Conservation (phyloP, 2,797 vertebrate species). For the Geotrypetes seraphini region DNA sequence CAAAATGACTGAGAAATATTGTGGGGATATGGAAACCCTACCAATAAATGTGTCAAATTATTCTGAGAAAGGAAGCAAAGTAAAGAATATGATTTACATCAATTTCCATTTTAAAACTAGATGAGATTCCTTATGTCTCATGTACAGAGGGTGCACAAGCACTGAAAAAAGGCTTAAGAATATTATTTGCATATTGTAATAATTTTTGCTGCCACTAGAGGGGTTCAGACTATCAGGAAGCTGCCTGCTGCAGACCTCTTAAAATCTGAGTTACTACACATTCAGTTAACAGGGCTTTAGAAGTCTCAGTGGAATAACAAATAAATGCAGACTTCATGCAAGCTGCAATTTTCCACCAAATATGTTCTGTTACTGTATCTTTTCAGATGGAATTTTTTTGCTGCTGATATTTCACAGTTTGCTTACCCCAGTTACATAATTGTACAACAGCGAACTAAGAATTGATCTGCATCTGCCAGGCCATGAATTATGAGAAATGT, state of each 20-base stretch:
- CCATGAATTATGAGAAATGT: conserved; percentile 6
- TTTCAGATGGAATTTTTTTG: neutral
- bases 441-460: too few relatives aligned
- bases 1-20: too few relatives aligned
- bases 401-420: too few relatives aligned
- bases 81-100: neutral
- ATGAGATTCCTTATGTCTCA: neutral
- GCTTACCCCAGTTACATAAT: too few relatives aligned
- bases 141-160: neutral
- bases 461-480: too few relatives aligned
- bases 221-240: conserved; percentile 28
- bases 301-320: neutral
- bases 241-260: neutral
- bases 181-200: neutral
- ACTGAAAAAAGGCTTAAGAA: too few relatives aligned
- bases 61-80: neutral
- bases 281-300: neutral
- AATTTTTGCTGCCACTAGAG: conserved; percentile 22
- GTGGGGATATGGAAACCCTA: neutral
- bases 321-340: neutral
- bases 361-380: neutral
- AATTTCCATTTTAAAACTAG: neutral
- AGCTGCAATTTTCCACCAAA: conserved; percentile 6
- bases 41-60: neutral
- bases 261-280: too few relatives aligned